Evolutionary conservation across 2,888 invertebrate genomes (phyloP).

Genomic region (Allolobophora icterica): DNA sequence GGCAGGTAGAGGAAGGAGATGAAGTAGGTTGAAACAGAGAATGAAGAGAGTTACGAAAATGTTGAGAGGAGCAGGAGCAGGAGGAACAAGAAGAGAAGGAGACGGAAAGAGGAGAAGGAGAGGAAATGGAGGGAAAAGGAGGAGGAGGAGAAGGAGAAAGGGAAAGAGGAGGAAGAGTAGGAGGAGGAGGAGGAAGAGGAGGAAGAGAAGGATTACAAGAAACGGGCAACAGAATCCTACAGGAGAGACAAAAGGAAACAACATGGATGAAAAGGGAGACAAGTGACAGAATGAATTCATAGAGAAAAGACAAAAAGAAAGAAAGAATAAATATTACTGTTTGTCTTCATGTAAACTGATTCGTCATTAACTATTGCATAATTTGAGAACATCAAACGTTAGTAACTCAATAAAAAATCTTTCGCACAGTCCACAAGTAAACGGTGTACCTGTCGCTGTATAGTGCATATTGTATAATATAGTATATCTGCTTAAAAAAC

Average conservation of each 20-base stretch:
- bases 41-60: not conserved
- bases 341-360: not conserved
- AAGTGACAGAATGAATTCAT: not conserved
- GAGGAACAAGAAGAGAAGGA: constrained; percentile 40
- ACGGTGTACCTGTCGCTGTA: not conserved
- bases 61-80: not conserved
- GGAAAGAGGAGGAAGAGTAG: constrained; percentile 53
- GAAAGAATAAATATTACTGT: not conserved
- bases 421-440: no score
- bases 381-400: not conserved
- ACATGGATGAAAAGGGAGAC: not conserved
- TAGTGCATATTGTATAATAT: no score
- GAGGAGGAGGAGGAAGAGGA: constrained; percentile 51
- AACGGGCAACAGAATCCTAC: constrained; percentile 33
- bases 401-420: not conserved
- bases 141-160: constrained; percentile 50
- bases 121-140: constrained; percentile 47
- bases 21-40: no score
- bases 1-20: no score
- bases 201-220: constrained; percentile 45
- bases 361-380: not conserved
- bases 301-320: not conserved
- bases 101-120: not conserved
- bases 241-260: constrained; percentile 38
- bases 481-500: not conserved